phyloP scores from a whole-genome alignment of 2,113 vertebrate genomes.

The Perognathus longimembris region DNA sequence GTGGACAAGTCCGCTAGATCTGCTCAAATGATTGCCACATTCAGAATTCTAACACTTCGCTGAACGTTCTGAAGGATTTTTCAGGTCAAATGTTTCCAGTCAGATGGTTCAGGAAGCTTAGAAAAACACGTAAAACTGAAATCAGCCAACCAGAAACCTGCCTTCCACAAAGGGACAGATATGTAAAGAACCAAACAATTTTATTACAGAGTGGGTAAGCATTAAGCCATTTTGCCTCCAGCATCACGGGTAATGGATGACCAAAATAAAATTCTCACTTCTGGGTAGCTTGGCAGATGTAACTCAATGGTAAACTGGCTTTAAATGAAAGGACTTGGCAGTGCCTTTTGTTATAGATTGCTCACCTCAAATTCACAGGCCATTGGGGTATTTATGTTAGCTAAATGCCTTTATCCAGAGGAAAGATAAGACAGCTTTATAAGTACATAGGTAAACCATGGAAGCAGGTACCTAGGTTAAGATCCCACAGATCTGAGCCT shows the following conservation, averaged over 20 bases:
- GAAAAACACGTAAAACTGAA: conserved; percentile 23
- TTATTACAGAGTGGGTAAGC: background rate
- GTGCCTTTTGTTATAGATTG: background rate
- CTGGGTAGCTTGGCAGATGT: background rate
- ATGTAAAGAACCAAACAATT: background rate
- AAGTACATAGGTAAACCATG: too few relatives aligned
- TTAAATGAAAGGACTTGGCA: background rate
- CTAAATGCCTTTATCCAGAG: conserved; percentile 4
- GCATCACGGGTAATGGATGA: background rate
- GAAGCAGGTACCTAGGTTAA: too few relatives aligned
- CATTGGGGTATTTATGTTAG: background rate
- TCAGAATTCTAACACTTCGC: background rate
- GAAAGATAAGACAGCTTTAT: background rate
- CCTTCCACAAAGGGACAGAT: background rate
- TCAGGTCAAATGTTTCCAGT: too few relatives aligned
- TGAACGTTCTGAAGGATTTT: background rate
- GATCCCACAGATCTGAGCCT: too few relatives aligned
- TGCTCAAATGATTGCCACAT: background rate
- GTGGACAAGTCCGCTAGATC: background rate
- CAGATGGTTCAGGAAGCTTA: too few relatives aligned
- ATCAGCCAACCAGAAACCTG: conserved; percentile 1
- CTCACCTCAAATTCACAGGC: background rate
- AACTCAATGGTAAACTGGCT: background rate
- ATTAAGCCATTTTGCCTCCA: background rate
- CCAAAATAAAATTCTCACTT: background rate